These are phyloP conservation scores for Fulmarus glacialis DNA, from an alignment of 2,113 vertebrate species.

Conservation along the genomic window DNA sequence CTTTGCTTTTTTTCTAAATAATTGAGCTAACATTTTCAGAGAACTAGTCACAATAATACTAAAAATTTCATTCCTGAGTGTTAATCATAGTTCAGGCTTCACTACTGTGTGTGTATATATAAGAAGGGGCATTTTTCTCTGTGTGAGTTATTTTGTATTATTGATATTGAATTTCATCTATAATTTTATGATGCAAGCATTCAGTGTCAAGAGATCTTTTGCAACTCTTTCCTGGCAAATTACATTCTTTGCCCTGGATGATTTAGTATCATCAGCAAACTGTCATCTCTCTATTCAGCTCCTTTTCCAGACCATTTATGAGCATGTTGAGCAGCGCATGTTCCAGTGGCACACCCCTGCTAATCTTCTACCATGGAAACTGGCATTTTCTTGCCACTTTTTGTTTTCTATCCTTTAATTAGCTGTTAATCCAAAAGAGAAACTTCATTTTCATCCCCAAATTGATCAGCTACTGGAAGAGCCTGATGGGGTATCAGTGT, in stretches of 20 bases:
- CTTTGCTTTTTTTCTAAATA: not conserved
- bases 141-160: not conserved
- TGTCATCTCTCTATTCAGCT: conserved; percentile 34
- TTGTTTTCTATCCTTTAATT: not conserved
- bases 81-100: not conserved
- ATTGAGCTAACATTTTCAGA: not conserved
- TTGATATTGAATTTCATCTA: conserved; percentile 4
- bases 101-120: not conserved
- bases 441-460: not conserved
- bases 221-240: conserved; percentile 45
- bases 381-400: not conserved
- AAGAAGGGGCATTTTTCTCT: conserved; percentile 3
- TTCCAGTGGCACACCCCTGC: not conserved
- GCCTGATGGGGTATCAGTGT: not conserved
- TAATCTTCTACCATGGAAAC: not conserved
- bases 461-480: not conserved
- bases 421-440: not conserved
- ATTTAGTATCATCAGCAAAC: conserved; percentile 51
- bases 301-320: conserved; percentile 65
- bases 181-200: conserved; percentile 16
- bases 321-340: not conserved
- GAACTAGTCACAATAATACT: not conserved
- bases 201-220: conserved; percentile 25
- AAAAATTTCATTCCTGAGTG: not conserved
- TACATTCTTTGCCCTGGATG: conserved; percentile 33